Conservation (phyloP, 2,113 vertebrate species). For the Grammatotria lemairii region DNA sequence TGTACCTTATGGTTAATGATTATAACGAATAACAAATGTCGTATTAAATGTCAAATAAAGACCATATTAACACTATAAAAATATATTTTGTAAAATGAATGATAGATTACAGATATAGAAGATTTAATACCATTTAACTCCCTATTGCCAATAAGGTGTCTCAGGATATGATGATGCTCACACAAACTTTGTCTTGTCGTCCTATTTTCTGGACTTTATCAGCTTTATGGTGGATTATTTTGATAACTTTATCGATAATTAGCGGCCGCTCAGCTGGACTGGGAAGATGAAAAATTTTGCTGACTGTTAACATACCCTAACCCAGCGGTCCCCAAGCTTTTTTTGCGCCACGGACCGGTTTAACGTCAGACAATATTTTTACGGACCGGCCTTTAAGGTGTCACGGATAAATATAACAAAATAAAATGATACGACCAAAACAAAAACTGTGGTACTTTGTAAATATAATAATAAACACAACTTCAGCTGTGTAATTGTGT, state of each 20-base stretch:
- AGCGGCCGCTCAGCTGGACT: rapidly evolving
- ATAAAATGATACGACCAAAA: rapidly evolving
- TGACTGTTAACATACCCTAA: background rate
- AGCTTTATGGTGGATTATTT: background rate
- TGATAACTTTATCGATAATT: rapidly evolving
- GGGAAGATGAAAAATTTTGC: rapidly evolving
- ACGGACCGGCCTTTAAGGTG: rapidly evolving
- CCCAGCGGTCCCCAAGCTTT: background rate
- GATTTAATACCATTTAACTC: background rate
- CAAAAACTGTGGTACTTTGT: rapidly evolving
- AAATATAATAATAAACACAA: background rate
- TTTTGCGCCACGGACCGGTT: rapidly evolving
- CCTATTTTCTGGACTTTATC: background rate
- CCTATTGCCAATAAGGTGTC: background rate
- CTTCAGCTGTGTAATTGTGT: background rate
- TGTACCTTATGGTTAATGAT: background rate
- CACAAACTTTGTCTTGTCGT: rapidly evolving
- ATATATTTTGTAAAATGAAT: background rate
- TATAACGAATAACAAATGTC: background rate
- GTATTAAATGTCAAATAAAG: background rate
- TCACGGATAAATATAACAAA: background rate
- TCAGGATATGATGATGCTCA: background rate
- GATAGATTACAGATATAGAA: rapidly evolving
- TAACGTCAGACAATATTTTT: background rate
- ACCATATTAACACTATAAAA: background rate